These are phyloP conservation scores for Leptopilina myrica DNA, from an alignment of 2,888 invertebrate species.

Conservation along the genomic window DNA sequence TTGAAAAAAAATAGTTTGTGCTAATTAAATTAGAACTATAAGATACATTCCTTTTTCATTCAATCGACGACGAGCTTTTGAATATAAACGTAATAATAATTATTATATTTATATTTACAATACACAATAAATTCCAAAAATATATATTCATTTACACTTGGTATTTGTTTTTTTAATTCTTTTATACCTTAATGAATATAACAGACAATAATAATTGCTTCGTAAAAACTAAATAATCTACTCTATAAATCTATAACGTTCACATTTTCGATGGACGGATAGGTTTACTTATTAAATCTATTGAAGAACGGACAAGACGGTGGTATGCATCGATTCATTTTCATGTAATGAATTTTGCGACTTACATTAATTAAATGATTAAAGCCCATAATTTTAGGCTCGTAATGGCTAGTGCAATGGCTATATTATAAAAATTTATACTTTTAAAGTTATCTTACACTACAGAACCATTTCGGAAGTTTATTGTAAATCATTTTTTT, in stretches of 20 bases:
- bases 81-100: background rate
- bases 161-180: no score
- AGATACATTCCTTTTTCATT: slow-evolving; percentile 2
- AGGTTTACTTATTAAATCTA: slow-evolving; percentile 24
- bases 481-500: background rate
- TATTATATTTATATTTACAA: slow-evolving; percentile 13
- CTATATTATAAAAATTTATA: background rate
- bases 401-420: slow-evolving; percentile 26
- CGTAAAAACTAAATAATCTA: background rate
- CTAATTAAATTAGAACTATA: background rate
- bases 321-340: slow-evolving; percentile 34
- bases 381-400: slow-evolving; percentile 6
- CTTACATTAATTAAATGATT: slow-evolving; percentile 18
- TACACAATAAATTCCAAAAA: slow-evolving; percentile 31
- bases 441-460: background rate
- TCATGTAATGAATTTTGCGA: slow-evolving; percentile 5
- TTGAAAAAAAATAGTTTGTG: background rate
- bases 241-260: slow-evolving; percentile 27
- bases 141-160: slow-evolving; percentile 9
- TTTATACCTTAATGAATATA: slow-evolving; percentile 1
- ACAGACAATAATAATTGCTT: background rate
- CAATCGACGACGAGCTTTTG: slow-evolving; percentile 3
- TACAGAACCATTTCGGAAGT: background rate
- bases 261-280: slow-evolving; percentile 35
- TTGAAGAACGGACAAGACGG: slow-evolving; percentile 40